A percentile compares a stretch with the other conserved stretches of the same genome.
These are phyloP conservation scores for Arge pagana DNA, from an alignment of 2,888 invertebrate genomes.

Conservation along the genomic window DNA sequence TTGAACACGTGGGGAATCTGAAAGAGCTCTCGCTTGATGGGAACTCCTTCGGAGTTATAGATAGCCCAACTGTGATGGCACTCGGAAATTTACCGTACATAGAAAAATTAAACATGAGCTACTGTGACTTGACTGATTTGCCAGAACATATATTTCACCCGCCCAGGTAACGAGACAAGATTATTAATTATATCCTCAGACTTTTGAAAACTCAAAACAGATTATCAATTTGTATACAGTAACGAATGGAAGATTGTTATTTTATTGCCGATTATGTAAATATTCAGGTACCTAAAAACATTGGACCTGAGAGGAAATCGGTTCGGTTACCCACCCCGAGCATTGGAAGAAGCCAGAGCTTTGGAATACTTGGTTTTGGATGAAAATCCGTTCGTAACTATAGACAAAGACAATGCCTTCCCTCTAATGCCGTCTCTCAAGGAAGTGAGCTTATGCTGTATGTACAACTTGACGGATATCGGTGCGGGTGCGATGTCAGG, in stretches of 20 bases:
- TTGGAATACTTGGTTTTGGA: slow-evolving; percentile 69
- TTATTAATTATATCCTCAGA: too few relatives aligned
- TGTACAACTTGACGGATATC: slow-evolving; percentile 66
- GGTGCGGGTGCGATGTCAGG: slow-evolving; percentile 63
- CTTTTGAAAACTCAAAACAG: too few relatives aligned
- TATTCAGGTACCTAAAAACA: slow-evolving; percentile 61
- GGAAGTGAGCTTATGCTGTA: slow-evolving; percentile 71
- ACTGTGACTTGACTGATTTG: slow-evolving; percentile 66
- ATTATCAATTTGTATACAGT: too few relatives aligned
- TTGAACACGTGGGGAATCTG: slow-evolving; percentile 74
- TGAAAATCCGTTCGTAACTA: slow-evolving; percentile 69
- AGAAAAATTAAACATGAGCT: slow-evolving; percentile 75
- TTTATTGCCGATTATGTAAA: too few relatives aligned
- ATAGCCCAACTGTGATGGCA: slow-evolving; percentile 67
- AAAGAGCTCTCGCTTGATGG: slow-evolving; percentile 70
- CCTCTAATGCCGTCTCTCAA: slow-evolving; percentile 67
- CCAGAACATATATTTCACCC: slow-evolving; percentile 72
- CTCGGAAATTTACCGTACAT: slow-evolving; percentile 68
- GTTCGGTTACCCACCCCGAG: slow-evolving; percentile 65
- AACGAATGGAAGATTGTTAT: too few relatives aligned
- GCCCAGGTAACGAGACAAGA: slow-evolving; percentile 53
- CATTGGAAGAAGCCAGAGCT: slow-evolving; percentile 65
- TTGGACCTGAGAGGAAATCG: slow-evolving; percentile 73
- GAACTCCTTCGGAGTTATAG: slow-evolving; percentile 75
- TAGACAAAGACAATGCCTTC: slow-evolving; percentile 64